Conservation (phyloP, 1,140 invertebrate species). For the Saccostrea glomerata region DNA sequence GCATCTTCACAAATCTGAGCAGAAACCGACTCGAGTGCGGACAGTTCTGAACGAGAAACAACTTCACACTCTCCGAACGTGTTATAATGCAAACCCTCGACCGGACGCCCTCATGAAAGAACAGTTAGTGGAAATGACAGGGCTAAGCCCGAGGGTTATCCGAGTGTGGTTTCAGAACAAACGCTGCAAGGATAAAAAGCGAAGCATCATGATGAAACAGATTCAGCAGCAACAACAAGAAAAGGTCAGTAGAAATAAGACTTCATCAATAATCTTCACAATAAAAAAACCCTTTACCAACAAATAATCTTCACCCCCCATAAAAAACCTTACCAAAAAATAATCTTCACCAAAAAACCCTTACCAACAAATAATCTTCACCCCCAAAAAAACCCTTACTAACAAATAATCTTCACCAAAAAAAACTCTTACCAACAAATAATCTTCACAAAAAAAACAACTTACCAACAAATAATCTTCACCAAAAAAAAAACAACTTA, state of each 20-base stretch:
- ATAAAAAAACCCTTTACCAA: no score
- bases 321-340: no score
- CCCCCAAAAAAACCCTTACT: no score
- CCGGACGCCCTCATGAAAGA: constrained; percentile 99
- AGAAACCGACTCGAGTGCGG: constrained; percentile 96
- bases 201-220: constrained; percentile 96
- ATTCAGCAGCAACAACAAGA: constrained; percentile 98
- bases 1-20: constrained; percentile 73
- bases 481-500: no score
- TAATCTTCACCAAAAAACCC: no score
- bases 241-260: constrained; percentile 67
- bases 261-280: no score
- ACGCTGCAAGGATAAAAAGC: constrained; percentile 99
- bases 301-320: no score
- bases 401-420: no score
- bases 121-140: constrained; percentile 99
- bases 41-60: constrained; percentile 99
- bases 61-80: constrained; percentile 92
- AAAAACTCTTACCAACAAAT: no score
- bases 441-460: no score
- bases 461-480: no score
- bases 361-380: no score
- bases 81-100: constrained; percentile 97
- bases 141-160: constrained; percentile 95
- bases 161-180: constrained; percentile 99